Evolutionary conservation across 2,888 invertebrate species (phyloP).

Genomic region (Brassicogethes aeneus): DNA sequence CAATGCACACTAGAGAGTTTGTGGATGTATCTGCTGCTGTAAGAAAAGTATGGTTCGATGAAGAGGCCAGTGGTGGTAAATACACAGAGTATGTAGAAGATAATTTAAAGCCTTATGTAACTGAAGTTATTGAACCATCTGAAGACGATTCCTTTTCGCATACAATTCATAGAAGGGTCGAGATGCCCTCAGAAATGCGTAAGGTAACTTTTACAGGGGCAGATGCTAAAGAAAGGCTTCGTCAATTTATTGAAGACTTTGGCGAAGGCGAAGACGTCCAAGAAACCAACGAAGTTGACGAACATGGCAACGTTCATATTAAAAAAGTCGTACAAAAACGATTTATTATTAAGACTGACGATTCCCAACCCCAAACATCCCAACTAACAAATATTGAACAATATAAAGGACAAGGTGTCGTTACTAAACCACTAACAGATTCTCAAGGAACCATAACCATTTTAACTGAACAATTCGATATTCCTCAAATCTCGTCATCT

Average conservation of each 20-base stretch:
- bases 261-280: slow-evolving; percentile 45
- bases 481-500: slow-evolving; percentile 26
- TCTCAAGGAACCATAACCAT: slow-evolving; percentile 30
- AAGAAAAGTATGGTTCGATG: slow-evolving; percentile 43
- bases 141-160: slow-evolving; percentile 41
- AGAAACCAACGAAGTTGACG: slow-evolving; percentile 45
- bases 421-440: slow-evolving; percentile 27
- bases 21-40: slow-evolving; percentile 39
- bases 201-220: slow-evolving; percentile 46
- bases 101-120: slow-evolving; percentile 39
- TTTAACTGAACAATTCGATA: slow-evolving; percentile 32
- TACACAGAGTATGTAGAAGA: slow-evolving; percentile 34
- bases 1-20: slow-evolving; percentile 44
- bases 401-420: slow-evolving; percentile 17
- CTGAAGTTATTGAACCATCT: slow-evolving; percentile 42
- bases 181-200: slow-evolving; percentile 44
- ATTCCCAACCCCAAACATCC: slow-evolving; percentile 12
- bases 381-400: slow-evolving; percentile 8
- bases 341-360: slow-evolving; percentile 36
- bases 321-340: slow-evolving; percentile 43
- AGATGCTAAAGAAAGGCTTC: slow-evolving; percentile 43
- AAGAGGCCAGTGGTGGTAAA: slow-evolving; percentile 28
- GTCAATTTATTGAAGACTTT: slow-evolving; percentile 44
- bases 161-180: slow-evolving; percentile 42
- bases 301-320: slow-evolving; percentile 46